phyloP scores from a whole-genome alignment of 2,797 vertebrate species.

The Pseudochirops cupreus region DNA sequence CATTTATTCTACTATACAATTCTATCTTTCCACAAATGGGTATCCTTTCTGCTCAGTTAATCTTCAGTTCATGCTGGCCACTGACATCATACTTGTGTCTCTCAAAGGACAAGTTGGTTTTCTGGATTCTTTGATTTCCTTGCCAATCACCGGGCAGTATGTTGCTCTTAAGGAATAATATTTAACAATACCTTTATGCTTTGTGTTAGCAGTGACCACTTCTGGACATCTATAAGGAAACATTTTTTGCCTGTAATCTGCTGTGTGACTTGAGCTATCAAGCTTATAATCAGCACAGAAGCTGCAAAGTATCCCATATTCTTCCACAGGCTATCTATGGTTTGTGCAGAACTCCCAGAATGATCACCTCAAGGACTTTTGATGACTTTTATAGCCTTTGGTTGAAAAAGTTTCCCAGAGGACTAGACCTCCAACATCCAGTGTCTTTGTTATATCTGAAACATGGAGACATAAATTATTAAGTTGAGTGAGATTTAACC shows the following conservation, averaged over 20 bases:
- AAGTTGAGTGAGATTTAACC: not conserved
- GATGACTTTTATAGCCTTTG: constrained; percentile 55
- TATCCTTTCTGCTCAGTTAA: not conserved
- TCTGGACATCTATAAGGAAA: constrained; percentile 59
- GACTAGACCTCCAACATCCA: not conserved
- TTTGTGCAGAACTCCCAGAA: constrained; percentile 12
- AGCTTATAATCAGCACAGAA: constrained; percentile 56
- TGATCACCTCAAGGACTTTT: constrained; percentile 48
- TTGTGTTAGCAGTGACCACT: constrained; percentile 71
- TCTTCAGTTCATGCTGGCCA: not conserved
- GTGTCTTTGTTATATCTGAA: not conserved
- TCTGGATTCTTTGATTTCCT: constrained; percentile 74
- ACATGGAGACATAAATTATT: not conserved
- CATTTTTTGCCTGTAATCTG: constrained; percentile 60
- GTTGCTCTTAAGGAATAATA: constrained; percentile 61
- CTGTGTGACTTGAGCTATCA: constrained; percentile 56
- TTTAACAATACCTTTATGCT: constrained; percentile 68
- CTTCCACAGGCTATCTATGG: constrained; percentile 8
- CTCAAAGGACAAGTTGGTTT: constrained; percentile 63
- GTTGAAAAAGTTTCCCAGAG: not conserved
- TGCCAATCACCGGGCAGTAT: constrained; percentile 64
- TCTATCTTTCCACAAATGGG: not conserved
- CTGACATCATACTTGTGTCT: constrained; percentile 64
- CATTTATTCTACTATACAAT: not conserved
- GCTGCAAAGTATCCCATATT: constrained; percentile 51